Conservation (phyloP, 2,113 vertebrate genomes). For the Aegotheles bennettii region DNA sequence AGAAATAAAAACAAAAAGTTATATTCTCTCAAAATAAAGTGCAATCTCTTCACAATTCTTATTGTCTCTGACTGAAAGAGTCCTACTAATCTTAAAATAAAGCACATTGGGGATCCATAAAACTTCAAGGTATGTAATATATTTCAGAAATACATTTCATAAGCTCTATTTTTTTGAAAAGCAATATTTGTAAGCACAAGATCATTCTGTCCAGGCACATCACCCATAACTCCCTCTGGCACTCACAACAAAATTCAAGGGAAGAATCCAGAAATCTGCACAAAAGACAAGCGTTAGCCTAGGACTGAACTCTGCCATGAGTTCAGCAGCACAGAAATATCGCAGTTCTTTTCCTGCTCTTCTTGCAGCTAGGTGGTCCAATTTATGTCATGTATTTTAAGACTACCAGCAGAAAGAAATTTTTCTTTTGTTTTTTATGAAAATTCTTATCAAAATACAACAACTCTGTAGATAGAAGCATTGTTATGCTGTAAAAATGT, state of each 20-base stretch:
- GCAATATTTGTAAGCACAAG: slow-evolving; percentile 34
- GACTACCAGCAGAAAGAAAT: background rate
- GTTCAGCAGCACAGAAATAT: background rate
- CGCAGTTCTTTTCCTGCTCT: background rate
- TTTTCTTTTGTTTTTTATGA: background rate
- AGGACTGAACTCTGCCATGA: background rate
- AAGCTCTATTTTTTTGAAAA: background rate
- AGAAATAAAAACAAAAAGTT: background rate
- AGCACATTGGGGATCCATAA: slow-evolving; percentile 16
- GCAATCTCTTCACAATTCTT: background rate
- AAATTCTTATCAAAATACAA: background rate
- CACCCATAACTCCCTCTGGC: background rate
- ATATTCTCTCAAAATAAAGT: background rate
- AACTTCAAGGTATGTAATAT: background rate
- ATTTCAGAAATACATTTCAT: slow-evolving; percentile 30
- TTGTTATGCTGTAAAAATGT: background rate
- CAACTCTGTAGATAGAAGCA: background rate
- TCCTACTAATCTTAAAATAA: slow-evolving; percentile 37
- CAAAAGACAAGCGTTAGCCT: background rate
- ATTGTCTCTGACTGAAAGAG: background rate
- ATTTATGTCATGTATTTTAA: background rate
- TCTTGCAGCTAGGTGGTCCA: background rate
- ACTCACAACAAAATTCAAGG: background rate
- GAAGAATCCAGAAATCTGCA: background rate
- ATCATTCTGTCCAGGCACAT: background rate